These are phyloP conservation scores for Clanis bilineata DNA, from an alignment of 2,888 invertebrate genomes.

Conservation along the genomic window DNA sequence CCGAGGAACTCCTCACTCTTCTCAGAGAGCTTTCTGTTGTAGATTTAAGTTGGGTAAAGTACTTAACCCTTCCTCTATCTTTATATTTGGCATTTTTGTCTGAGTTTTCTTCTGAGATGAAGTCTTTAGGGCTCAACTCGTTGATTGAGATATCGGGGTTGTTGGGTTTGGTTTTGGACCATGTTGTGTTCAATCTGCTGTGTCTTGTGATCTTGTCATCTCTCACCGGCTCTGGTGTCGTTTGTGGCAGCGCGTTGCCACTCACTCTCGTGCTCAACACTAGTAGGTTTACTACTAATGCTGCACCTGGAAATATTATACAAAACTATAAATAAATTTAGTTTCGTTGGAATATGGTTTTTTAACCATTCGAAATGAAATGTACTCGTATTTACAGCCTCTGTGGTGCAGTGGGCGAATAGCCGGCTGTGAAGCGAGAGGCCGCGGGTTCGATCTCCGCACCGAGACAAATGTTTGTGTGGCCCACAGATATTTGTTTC, in stretches of 20 bases:
- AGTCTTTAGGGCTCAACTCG: constrained; percentile 67
- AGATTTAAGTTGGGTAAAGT: constrained; percentile 49
- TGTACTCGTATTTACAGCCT: too few species aligned
- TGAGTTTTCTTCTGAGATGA: constrained; percentile 66
- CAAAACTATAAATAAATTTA: too few species aligned
- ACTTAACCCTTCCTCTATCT: constrained; percentile 70
- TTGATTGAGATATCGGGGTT: constrained; percentile 64
- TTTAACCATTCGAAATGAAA: too few species aligned
- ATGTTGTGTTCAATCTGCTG: constrained; percentile 46
- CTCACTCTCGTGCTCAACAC: constrained; percentile 62
- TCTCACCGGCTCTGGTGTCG: constrained; percentile 52
- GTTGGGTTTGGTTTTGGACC: constrained; percentile 50
- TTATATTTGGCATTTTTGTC: constrained; percentile 77
- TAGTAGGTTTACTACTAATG: constrained; percentile 73
- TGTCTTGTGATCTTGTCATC: constrained; percentile 52
- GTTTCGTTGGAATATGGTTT: background rate
- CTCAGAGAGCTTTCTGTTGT: constrained; percentile 51
- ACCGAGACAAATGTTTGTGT: too few species aligned
- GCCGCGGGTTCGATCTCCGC: too few species aligned
- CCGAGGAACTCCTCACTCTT: constrained; percentile 48
- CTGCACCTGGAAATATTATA: constrained; percentile 67
- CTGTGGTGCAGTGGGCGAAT: too few species aligned
- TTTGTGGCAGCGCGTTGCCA: constrained; percentile 55
- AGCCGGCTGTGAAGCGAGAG: too few species aligned
- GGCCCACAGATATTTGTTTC: too few species aligned